phyloP scores from a whole-genome alignment of 1,140 invertebrate genomes.

The Solenopsis fugax region DNA sequence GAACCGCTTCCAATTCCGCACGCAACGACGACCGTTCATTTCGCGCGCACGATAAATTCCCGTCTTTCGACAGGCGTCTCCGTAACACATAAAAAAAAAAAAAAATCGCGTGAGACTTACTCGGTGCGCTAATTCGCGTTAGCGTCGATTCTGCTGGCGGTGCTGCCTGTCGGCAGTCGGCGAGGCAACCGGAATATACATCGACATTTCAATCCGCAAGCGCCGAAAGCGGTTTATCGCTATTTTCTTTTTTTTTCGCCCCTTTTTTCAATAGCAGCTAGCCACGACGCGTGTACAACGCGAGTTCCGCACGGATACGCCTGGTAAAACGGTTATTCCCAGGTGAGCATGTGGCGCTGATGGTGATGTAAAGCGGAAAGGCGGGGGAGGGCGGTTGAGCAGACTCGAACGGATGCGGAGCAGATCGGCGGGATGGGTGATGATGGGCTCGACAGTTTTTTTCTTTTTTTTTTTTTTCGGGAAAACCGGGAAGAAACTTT shows the following conservation, averaged over 20 bases:
- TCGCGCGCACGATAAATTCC: constrained; percentile 60
- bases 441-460: constrained; percentile 42
- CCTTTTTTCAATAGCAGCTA: constrained; percentile 64
- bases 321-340: constrained; percentile 75
- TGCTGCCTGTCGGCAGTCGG: constrained; percentile 65
- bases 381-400: constrained; percentile 22
- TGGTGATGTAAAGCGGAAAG: constrained; percentile 52
- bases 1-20: constrained; percentile 18
- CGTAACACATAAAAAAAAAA: constrained; percentile 26
- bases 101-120: constrained; percentile 36
- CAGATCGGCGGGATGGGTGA: constrained; percentile 36
- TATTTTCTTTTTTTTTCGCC: constrained; percentile 41
- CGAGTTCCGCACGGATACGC: constrained; percentile 71
- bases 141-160: constrained; percentile 60
- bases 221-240: constrained; percentile 76
- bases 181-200: constrained; percentile 64
- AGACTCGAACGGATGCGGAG: constrained; percentile 57
- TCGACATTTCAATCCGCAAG: constrained; percentile 76
- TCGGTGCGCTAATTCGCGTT: constrained; percentile 71
- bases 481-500: constrained; percentile 62
- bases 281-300: constrained; percentile 63
- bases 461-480: background rate
- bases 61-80: constrained; percentile 26
- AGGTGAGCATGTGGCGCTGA: constrained; percentile 73
- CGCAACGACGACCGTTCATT: constrained; percentile 51